Percentiles rank a stretch among this genome's conserved stretches.
These are phyloP conservation scores for Agapostemon virescens DNA, from an alignment of 2,888 invertebrate species.

Conservation along the genomic window DNA sequence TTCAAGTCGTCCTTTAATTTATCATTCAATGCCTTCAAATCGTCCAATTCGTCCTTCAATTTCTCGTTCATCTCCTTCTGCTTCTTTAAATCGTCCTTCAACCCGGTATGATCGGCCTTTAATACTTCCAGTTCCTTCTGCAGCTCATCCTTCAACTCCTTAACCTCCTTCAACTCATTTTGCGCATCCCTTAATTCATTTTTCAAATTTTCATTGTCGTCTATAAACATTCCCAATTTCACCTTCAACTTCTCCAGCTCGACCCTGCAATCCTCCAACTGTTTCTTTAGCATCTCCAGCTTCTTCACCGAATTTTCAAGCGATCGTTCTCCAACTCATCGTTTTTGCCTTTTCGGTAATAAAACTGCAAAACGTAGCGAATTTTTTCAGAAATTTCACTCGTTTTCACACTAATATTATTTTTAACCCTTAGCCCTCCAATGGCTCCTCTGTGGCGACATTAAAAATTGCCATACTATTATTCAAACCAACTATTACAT, in stretches of 20 bases:
- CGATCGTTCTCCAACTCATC: conserved; percentile 47
- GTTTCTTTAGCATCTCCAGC: conserved; percentile 42
- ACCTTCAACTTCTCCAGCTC: conserved; percentile 26
- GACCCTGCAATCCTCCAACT: conserved; percentile 27
- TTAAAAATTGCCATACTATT: no score
- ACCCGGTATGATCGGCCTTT: background rate
- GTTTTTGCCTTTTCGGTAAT: no score
- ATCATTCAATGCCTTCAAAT: conserved; percentile 26
- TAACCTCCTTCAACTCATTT: background rate
- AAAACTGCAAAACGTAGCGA: no score
- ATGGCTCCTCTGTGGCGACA: no score
- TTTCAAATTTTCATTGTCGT: conserved; percentile 46
- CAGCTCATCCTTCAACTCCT: background rate
- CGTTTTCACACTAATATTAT: no score
- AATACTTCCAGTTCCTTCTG: background rate
- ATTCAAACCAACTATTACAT: no score
- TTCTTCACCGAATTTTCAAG: conserved; percentile 48
- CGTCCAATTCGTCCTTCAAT: conserved; percentile 11
- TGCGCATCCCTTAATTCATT: conserved; percentile 41
- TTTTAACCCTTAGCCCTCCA: no score
- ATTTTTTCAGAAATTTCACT: no score
- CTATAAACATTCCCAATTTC: conserved; percentile 38
- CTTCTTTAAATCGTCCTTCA: conserved; percentile 40
- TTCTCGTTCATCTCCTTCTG: conserved; percentile 25
- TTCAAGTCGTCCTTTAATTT: no score